A percentile compares a stretch with the other conserved stretches of the same genome.
Conservation (phyloP, 2,888 invertebrate genomes). For the Drosophila testacea region DNA sequence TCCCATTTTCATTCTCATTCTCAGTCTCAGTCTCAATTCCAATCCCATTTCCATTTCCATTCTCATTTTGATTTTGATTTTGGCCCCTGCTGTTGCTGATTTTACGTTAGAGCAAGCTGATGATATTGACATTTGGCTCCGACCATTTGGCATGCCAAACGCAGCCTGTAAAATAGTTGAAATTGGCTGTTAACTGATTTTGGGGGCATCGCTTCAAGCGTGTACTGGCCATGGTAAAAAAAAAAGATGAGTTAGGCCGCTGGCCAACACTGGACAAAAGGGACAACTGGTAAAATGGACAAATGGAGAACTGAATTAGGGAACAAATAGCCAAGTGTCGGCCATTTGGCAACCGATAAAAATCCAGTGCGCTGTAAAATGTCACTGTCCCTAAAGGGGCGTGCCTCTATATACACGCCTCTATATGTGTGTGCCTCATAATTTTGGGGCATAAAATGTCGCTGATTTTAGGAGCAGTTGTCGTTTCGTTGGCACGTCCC, state of each 20-base stretch:
- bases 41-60: background rate
- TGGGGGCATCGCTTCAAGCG: conserved; percentile 32
- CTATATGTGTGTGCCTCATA: conserved; percentile 48
- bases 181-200: conserved; percentile 79
- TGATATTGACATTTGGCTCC: conserved; percentile 78
- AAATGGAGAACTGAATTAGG: conserved; percentile 26
- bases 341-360: conserved; percentile 78
- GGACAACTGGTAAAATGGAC: conserved; percentile 7
- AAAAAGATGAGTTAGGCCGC: conserved; percentile 57
- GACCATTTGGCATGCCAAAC: conserved; percentile 71
- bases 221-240: conserved; percentile 45
- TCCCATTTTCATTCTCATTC: conserved; percentile 1
- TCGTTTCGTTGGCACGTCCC: conserved; percentile 30
- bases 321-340: conserved; percentile 61
- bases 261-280: conserved; percentile 33
- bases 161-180: conserved; percentile 74
- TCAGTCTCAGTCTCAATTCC: background rate
- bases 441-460: conserved; percentile 42
- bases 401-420: conserved; percentile 5
- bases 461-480: conserved; percentile 41
- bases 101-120: conserved; percentile 51
- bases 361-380: conserved; percentile 49
- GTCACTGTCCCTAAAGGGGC: conserved; percentile 47
- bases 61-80: background rate
- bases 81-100: conserved; percentile 40